Evolutionary conservation across 2,797 vertebrate species (phyloP).

Genomic region (Thalassophryne amazonica): DNA sequence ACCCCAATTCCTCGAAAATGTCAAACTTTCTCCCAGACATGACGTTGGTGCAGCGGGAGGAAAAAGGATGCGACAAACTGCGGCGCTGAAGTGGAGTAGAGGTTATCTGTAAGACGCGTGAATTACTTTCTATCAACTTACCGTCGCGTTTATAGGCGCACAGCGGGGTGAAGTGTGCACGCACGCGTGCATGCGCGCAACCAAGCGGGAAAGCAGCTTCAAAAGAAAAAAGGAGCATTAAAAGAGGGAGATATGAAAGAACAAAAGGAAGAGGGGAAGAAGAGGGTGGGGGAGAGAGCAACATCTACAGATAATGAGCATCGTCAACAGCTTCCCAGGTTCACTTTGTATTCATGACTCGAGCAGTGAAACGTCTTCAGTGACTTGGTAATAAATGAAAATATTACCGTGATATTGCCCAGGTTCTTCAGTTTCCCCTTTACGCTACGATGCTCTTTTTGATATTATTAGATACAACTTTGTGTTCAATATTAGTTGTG

Average conservation of each 20-base stretch:
- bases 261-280: neutral
- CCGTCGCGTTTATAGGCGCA: neutral
- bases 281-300: neutral
- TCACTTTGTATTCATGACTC: conserved; percentile 6
- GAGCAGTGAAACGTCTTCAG: neutral
- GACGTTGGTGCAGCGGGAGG: neutral
- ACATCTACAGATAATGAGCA: neutral
- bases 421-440: conserved; percentile 1
- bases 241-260: neutral
- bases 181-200: neutral
- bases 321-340: neutral
- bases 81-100: neutral
- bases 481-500: neutral
- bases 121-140: conserved; percentile 10
- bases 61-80: conserved; percentile 19
- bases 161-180: neutral
- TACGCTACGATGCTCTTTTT: conserved; percentile 1
- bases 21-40: conserved; percentile 3
- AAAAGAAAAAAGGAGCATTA: neutral
- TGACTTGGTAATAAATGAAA: conserved; percentile 7
- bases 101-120: neutral
- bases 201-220: neutral
- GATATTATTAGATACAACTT: conserved; percentile 15
- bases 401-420: conserved; percentile 2
- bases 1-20: conserved; percentile 43